Evolutionary conservation across 2,113 vertebrate genomes (phyloP).

Genomic region (Eretmochelys imbricata): DNA sequence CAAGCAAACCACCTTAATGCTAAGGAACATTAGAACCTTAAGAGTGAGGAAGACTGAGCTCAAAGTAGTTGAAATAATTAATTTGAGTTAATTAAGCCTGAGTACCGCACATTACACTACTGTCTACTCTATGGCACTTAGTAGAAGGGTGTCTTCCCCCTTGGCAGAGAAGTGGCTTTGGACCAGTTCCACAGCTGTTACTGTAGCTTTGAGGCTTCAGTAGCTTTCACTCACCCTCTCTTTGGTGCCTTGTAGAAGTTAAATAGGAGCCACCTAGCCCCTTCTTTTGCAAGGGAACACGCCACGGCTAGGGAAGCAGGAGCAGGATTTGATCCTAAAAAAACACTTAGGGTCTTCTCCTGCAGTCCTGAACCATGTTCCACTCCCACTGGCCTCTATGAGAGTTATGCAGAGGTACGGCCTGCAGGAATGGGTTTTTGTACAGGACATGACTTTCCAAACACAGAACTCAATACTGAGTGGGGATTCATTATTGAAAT

Average conservation of each 20-base stretch:
- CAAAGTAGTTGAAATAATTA: neutral
- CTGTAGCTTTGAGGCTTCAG: neutral
- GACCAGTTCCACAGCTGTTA: neutral
- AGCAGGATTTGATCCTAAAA: neutral
- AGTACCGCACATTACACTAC: neutral
- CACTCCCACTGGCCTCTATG: neutral
- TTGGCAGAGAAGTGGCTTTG: neutral
- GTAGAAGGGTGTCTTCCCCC: neutral
- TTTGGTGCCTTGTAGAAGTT: neutral
- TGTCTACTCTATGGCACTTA: neutral
- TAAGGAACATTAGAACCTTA: too few species aligned
- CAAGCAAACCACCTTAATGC: neutral
- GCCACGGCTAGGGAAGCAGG: neutral
- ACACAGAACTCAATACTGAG: too few species aligned
- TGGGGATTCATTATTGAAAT: neutral
- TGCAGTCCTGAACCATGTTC: neutral
- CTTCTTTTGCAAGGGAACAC: too few species aligned
- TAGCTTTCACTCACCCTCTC: neutral
- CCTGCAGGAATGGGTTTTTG: too few species aligned
- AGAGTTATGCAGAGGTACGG: neutral
- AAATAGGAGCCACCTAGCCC: neutral
- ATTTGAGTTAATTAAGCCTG: neutral
- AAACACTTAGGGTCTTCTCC: neutral
- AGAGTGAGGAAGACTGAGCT: neutral
- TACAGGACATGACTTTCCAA: too few species aligned